Percentiles rank a stretch among this genome's conserved stretches.
phyloP scores from a whole-genome alignment of 2,888 invertebrate species.

The Bursaphelenchus okinawaensis region DNA sequence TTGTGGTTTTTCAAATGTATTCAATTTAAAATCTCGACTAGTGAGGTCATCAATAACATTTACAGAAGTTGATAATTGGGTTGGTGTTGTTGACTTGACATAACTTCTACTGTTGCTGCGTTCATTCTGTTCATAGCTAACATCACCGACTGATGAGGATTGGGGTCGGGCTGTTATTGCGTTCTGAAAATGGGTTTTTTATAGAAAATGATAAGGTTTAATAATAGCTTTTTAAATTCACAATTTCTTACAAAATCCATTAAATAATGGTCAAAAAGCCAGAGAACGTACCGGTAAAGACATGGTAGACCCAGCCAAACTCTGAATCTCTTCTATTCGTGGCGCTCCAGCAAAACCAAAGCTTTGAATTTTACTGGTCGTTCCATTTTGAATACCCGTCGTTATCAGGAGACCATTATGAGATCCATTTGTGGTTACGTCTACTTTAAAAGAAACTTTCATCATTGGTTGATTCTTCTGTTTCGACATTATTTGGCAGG shows the following conservation, averaged over 20 bases:
- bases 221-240: neutral
- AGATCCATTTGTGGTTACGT: conserved; percentile 22
- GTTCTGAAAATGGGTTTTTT: neutral
- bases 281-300: neutral
- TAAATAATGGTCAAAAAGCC: neutral
- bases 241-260: neutral
- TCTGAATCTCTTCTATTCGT: neutral
- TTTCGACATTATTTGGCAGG: no score
- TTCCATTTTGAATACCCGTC: conserved; percentile 19
- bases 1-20: neutral
- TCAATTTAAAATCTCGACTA: neutral
- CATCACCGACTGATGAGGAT: neutral
- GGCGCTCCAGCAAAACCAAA: neutral
- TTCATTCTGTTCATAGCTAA: no score
- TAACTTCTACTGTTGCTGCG: no score
- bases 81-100: no score
- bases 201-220: neutral
- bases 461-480: conserved; percentile 6
- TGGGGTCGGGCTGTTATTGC: neutral
- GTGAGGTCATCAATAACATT: no score
- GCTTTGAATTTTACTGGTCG: neutral
- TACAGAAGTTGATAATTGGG: no score
- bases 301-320: neutral
- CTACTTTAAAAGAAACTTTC: conserved; percentile 23
- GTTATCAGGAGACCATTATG: conserved; percentile 27